Evolutionary conservation across 2,113 vertebrate genomes (phyloP), one percentile per base, ranked within the genome.

Genomic region (Tragulus kanchil): DNA sequence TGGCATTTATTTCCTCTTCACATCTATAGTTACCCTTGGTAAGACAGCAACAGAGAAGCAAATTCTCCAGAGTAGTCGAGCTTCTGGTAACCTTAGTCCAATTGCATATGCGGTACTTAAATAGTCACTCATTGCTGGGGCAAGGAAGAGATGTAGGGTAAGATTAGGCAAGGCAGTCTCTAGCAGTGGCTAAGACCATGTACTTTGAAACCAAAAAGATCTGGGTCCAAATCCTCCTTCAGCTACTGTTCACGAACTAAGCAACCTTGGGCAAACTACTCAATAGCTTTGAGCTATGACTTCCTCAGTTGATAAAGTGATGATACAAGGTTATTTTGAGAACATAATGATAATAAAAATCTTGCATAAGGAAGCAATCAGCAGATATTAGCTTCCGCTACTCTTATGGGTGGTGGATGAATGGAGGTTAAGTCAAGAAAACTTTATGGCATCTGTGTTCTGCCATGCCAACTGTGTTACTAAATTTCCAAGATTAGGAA

Each of bases 341-440:
- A 48, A 75, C 25, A 75, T 52, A 90, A 87, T 90, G 87, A 79
- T 89, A 84, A 84, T 91, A 85, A 94, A 86, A 6, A 59, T n/a
- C 92, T 75, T 77, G 64, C 78, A 89, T 77, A 62, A 56, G 4
- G 25, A 88, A 86, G 14, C 36, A 56, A 88, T 88, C 17, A 83
- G 75, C 62, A 64, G 16, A 64, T 75, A 3, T 28, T 81, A 94
- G 54, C 52, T 78, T 88, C 85, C 83, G 31, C 52, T 89, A 19
- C 62, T 45, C 16, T 75, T 73, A 21, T 85, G 28, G 13, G 14
- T 71, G 8, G 1, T 81, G 48, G 36, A 71, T 28, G 1, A 19
- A 69, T 14, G 45, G 19, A 59, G 6, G 15, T 78, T 64, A 59
- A 75, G 10, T 64, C 17, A 77, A 64, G 75, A 67, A 90, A 89